Conservation (phyloP, 2,113 vertebrate genomes). For the Plecturocebus donacophilus region DNA sequence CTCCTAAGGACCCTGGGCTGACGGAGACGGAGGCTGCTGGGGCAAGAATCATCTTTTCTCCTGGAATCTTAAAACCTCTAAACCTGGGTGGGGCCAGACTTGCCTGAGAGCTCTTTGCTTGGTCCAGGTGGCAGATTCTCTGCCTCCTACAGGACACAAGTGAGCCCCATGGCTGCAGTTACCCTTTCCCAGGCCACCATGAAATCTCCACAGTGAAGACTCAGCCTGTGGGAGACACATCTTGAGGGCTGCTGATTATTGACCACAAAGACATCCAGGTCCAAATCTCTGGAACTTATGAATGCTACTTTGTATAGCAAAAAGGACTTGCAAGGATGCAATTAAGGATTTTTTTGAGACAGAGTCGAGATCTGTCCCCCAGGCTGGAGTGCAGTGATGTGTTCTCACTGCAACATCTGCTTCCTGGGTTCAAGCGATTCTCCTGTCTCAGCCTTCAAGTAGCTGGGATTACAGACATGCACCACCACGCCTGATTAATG, state of each 20-base stretch:
- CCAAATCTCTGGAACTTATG: background rate
- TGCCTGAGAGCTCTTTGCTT: background rate
- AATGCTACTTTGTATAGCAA: fast-evolving
- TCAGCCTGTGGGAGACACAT: background rate
- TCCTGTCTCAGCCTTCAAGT: too few species aligned
- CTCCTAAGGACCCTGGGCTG: background rate
- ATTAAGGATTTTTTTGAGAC: too few species aligned
- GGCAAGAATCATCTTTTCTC: background rate
- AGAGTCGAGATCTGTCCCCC: too few species aligned
- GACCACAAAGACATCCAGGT: background rate
- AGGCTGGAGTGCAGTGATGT: too few species aligned
- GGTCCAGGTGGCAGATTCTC: too few species aligned
- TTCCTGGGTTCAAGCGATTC: too few species aligned
- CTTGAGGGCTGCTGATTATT: background rate
- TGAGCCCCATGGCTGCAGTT: fast-evolving
- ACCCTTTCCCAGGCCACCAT: background rate
- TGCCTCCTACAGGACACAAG: background rate
- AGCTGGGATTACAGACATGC: too few species aligned
- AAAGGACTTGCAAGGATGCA: too few species aligned
- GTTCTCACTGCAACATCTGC: too few species aligned
- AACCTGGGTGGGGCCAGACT: background rate
- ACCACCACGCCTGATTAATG: too few species aligned
- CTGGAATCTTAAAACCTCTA: background rate
- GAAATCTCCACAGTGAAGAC: too few species aligned
- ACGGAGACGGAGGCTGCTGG: background rate